Base-by-base conservation (phyloP, 2,888 invertebrate species). In the Heteropelma amictum region DNA sequence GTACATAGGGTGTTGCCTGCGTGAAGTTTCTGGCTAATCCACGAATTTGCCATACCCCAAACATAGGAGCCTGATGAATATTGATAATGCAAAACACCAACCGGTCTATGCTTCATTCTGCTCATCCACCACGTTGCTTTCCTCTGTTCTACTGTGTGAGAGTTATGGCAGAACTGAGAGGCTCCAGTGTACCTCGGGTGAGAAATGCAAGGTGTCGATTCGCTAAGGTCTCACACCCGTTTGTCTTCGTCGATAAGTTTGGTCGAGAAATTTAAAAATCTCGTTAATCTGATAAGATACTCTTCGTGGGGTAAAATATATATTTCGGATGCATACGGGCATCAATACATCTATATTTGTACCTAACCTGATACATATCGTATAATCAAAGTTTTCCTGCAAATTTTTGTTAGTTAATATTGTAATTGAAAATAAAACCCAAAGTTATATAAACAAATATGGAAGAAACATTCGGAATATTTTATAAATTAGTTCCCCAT, bases 11-110 rank as follows among this genome's bases (percentile, higher is more conserved):
- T 81, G 81, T 56, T 33, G 61, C 49, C 72, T 79, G 80, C 83
- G 84, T 80, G 85, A 87, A 87, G 86, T 87, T 88, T 86, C 84
- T 77, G 83, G 86, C 83, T 88, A 87, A 87, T 88, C 87, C 88
- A 80, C 79, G 85, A 87, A 88, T 88, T 87, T 86, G 85, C 86
- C 85, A 84, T 84, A 73, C 84, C 67, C 82, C 84, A 87, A 89
- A 89, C 89, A 89, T 87, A 88, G 88, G 86, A 89, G 83, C 82
- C 83, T 89, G 87, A 89, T 89, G 89, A 89, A 89, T 89, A 89
- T 89, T 89, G 88, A 89, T 89, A 87, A 82, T 73, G 80, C 74
- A 71, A 76, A 80, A 74, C 79, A 76, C 69, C 58, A 56, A 71
- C 67, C 67, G 70, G 63, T 61, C 61, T 63, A 72, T 72, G 65